Conservation (phyloP, 2,797 vertebrate genomes). For the Malurus splendens region DNA sequence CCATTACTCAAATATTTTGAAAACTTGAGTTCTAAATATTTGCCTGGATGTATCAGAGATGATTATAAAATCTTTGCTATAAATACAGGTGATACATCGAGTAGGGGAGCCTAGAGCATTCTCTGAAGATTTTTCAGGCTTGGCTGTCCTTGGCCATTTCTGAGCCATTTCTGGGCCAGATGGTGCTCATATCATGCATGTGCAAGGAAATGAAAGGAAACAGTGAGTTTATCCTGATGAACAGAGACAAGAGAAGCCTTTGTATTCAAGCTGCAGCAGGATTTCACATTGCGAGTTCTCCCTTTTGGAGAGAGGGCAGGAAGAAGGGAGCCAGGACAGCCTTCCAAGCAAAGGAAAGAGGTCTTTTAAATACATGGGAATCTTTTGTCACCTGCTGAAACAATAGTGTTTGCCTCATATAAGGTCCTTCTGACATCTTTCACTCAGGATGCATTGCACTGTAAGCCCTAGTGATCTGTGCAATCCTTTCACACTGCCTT, state of each 20-base stretch:
- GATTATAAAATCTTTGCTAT: background rate
- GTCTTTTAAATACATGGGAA: background rate
- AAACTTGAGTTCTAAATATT: background rate
- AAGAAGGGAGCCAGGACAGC: background rate
- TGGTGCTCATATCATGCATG: background rate
- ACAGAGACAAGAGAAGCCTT: background rate
- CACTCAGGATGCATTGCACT: background rate
- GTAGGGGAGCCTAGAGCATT: background rate
- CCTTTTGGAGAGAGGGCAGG: background rate
- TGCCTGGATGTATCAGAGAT: background rate
- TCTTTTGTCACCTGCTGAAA: background rate
- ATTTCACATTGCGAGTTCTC: background rate
- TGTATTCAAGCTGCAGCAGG: background rate
- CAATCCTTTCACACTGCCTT: background rate
- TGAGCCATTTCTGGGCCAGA: background rate
- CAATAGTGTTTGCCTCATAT: background rate
- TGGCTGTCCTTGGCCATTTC: background rate
- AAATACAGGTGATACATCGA: background rate
- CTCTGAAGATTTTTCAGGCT: background rate
- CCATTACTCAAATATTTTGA: background rate
- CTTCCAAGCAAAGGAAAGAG: background rate
- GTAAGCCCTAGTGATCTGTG: background rate
- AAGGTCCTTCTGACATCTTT: background rate
- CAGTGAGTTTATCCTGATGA: background rate
- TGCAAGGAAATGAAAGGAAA: slow-evolving; percentile 4